Percentiles rank a stretch among this genome's conserved stretches.
Conservation (phyloP, 2,888 invertebrate species). For the Quadroppia sp. region DNA sequence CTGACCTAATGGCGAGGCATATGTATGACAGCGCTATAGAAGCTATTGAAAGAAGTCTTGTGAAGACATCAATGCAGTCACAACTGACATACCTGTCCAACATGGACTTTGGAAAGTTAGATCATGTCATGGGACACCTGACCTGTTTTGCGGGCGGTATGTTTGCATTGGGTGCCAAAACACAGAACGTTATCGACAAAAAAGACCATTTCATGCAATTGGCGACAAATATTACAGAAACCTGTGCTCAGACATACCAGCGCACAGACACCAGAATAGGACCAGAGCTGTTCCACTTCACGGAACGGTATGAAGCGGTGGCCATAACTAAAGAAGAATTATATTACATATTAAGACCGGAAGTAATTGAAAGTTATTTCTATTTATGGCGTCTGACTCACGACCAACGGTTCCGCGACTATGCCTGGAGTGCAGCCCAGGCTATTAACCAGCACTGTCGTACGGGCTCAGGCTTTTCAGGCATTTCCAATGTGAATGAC, state of each 20-base stretch:
- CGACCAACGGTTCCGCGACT: slow-evolving; percentile 91
- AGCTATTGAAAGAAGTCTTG: slow-evolving; percentile 72
- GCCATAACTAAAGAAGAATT: slow-evolving; percentile 62
- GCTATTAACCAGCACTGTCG: slow-evolving; percentile 90
- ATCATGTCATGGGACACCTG: slow-evolving; percentile 95
- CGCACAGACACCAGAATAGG: slow-evolving; percentile 75
- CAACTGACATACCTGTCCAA: slow-evolving; percentile 82
- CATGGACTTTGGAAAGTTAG: slow-evolving; percentile 81
- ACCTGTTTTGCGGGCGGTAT: slow-evolving; percentile 96
- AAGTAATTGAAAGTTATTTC: slow-evolving; percentile 94
- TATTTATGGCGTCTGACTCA: slow-evolving; percentile 94
- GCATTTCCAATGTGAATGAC: slow-evolving; percentile 88
- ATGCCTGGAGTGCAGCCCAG: slow-evolving; percentile 98
- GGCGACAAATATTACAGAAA: slow-evolving; percentile 83
- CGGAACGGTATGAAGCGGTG: slow-evolving; percentile 76
- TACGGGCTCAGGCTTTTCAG: slow-evolving; percentile 81
- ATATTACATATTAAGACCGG: slow-evolving; percentile 91
- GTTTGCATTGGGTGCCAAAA: slow-evolving; percentile 81
- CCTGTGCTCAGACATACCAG: slow-evolving; percentile 95
- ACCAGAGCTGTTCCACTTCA: slow-evolving; percentile 90
- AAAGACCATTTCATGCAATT: slow-evolving; percentile 78
- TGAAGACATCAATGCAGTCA: slow-evolving; percentile 63
- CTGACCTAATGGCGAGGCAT: slow-evolving; percentile 57
- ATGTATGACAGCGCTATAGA: slow-evolving; percentile 92
- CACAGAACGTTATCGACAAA: slow-evolving; percentile 65